phyloP scores from a whole-genome alignment of 30 jellyfish, hydroid and myxozoan genomes.

The Haliclystus octoradiatus region DNA sequence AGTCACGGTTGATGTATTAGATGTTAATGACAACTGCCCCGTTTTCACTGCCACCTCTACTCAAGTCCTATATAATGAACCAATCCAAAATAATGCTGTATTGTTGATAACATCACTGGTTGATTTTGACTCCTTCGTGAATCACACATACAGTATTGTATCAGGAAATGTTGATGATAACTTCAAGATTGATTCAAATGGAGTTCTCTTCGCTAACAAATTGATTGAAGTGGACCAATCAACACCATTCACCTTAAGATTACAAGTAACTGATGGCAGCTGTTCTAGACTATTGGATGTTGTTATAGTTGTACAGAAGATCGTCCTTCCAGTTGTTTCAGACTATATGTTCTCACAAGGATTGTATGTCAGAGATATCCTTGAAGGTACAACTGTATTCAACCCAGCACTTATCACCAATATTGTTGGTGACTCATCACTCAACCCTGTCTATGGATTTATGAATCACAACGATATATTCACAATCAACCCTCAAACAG shows the following conservation, averaged over 20 bases:
- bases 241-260: too few species aligned
- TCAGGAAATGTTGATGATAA: slow-evolving; percentile 10
- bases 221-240: too few species aligned
- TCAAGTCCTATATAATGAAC: slow-evolving; percentile 34
- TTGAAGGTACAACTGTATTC: too few species aligned
- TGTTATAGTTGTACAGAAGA: too few species aligned
- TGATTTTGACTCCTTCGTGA: too few species aligned
- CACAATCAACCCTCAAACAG: slow-evolving; percentile 4
- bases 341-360: too few species aligned
- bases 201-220: too few species aligned
- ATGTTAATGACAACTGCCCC: slow-evolving; percentile 79
- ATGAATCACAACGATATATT: not conserved
- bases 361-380: too few species aligned
- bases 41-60: slow-evolving; percentile 48
- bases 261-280: too few species aligned
- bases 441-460: not conserved
- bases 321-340: too few species aligned
- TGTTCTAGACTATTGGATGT: too few species aligned
- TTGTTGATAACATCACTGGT: too few species aligned
- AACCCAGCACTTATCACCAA: not conserved
- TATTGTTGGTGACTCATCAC: not conserved
- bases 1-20: slow-evolving; percentile 59
- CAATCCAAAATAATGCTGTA: slow-evolving; percentile 30
- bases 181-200: slow-evolving; percentile 13
- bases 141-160: slow-evolving; percentile 7